phyloP scores from a whole-genome alignment of 2,797 vertebrate genomes.

The Muscicapa comitata region DNA sequence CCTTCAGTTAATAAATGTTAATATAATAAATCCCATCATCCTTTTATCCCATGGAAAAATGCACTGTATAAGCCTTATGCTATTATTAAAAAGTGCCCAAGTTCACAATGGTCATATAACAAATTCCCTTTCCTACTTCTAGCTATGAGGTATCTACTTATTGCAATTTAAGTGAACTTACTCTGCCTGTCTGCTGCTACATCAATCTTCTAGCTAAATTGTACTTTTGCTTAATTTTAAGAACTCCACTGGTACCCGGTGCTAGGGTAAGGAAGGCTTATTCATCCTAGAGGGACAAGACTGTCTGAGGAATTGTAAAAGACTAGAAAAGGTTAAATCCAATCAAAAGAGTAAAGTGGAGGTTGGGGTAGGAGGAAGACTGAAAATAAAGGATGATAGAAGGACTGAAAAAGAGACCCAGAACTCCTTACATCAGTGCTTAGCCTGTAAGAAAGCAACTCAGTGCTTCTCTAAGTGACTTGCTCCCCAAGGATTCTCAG shows the following conservation, averaged over 20 bases:
- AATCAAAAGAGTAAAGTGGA: background rate
- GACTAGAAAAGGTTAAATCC: background rate
- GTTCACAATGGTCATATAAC: background rate
- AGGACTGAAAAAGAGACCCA: background rate
- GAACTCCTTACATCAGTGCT: background rate
- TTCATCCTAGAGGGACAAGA: background rate
- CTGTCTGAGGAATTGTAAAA: background rate
- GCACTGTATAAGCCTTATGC: background rate
- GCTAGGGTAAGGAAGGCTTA: background rate
- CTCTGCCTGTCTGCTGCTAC: background rate
- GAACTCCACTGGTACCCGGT: background rate
- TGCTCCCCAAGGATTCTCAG: background rate
- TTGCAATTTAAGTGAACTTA: background rate
- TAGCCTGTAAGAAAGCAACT: background rate
- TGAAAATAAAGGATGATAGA: background rate
- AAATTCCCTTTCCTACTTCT: background rate
- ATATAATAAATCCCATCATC: background rate
- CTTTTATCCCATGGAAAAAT: background rate
- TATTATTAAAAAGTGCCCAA: background rate
- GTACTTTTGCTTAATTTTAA: background rate
- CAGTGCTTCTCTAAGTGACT: background rate
- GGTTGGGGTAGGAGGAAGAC: accelerated
- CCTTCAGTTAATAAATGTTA: background rate
- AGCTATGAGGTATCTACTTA: background rate
- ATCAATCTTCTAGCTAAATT: background rate